Evolutionary conservation across 2,113 vertebrate genomes (phyloP).

Genomic region (Microcebus ravelobensis): DNA sequence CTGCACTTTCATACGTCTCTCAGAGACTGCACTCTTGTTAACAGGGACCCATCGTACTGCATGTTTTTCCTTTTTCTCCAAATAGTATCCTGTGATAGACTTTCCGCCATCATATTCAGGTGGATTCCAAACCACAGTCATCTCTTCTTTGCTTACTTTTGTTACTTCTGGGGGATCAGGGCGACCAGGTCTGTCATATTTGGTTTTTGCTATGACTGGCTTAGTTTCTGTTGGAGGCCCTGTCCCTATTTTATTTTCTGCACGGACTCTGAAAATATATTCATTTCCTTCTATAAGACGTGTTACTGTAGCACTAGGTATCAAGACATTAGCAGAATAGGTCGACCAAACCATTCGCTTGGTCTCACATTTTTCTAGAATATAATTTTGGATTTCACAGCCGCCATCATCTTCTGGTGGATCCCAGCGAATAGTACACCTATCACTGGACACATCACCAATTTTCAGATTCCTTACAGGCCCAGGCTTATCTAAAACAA

Average conservation of each 20-base stretch:
- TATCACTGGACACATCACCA: slow-evolving; percentile 92
- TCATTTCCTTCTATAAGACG: slow-evolving; percentile 97
- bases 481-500: slow-evolving; percentile 96
- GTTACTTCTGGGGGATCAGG: slow-evolving; percentile 95
- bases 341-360: slow-evolving; percentile 98
- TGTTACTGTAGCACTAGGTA: slow-evolving; percentile 91
- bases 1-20: slow-evolving; percentile 92
- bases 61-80: slow-evolving; percentile 96
- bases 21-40: slow-evolving; percentile 91
- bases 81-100: slow-evolving; percentile 95
- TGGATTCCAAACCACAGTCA: slow-evolving; percentile 96
- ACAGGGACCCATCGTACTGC: slow-evolving; percentile 94
- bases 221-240: slow-evolving; percentile 96
- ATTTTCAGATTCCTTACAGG: slow-evolving; percentile 93
- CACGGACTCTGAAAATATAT: slow-evolving; percentile 97
- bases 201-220: slow-evolving; percentile 94
- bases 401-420: slow-evolving; percentile 96
- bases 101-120: slow-evolving; percentile 97
- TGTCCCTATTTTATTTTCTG: slow-evolving; percentile 99
- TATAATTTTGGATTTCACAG: slow-evolving; percentile 99
- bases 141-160: slow-evolving; percentile 95
- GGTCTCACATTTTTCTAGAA: slow-evolving; percentile 98
- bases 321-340: slow-evolving; percentile 92
- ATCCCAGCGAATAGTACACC: slow-evolving; percentile 95
- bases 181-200: slow-evolving; percentile 92